A percentile compares a stretch with the other conserved stretches of the same genome.
phyloP scores from a whole-genome alignment of 1,140 invertebrate species.

The Aphidius gifuensis region DNA sequence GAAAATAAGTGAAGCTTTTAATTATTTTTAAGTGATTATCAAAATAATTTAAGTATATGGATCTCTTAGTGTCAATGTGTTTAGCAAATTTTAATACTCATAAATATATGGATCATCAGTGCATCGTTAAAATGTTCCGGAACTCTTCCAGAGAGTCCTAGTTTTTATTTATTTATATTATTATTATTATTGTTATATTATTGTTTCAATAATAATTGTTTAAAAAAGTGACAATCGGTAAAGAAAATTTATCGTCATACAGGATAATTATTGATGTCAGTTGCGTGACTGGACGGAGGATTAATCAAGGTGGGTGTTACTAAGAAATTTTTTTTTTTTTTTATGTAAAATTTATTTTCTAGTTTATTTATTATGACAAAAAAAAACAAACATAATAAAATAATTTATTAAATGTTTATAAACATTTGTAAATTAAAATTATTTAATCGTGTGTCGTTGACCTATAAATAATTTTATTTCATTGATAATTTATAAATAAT shows the following conservation, averaged over 20 bases:
- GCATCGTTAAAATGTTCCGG: conserved; percentile 34
- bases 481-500: no score
- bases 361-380: no score
- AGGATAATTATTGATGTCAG: conserved; percentile 23
- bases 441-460: no score
- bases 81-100: no score
- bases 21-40: no score
- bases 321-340: background rate
- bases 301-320: conserved; percentile 27
- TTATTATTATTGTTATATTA: conserved; percentile 10
- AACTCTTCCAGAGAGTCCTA: conserved; percentile 44
- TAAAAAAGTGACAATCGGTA: conserved; percentile 5
- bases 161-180: conserved; percentile 10
- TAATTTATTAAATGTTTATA: no score
- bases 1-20: no score
- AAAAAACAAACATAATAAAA: no score
- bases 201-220: background rate
- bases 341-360: background rate
- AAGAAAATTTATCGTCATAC: conserved; percentile 20
- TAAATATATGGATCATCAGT: conserved; percentile 11
- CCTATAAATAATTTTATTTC: no score
- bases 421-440: no score
- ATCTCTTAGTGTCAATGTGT: no score
- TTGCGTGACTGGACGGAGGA: conserved; percentile 23
- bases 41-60: no score